Conservation (phyloP, 2,113 vertebrate species). For the Phalacrocorax carbo region DNA sequence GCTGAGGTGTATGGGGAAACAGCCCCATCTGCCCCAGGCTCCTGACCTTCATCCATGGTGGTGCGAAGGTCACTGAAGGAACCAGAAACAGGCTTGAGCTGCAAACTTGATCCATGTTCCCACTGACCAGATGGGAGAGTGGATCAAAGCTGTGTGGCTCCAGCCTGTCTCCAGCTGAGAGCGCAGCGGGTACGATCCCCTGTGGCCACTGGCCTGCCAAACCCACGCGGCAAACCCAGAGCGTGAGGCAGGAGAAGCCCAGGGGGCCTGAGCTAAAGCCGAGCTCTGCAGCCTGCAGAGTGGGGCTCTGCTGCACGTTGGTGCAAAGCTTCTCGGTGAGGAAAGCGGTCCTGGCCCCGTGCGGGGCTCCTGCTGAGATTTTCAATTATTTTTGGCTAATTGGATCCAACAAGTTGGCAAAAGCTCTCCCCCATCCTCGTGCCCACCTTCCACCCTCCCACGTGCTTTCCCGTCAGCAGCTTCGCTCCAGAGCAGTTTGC, state of each 20-base stretch:
- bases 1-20: rapidly evolving
- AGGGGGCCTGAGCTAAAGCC: background rate
- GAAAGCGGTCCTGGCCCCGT: background rate
- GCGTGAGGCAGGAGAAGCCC: background rate
- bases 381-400: background rate
- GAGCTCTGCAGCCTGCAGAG: background rate
- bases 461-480: background rate
- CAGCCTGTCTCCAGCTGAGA: background rate
- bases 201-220: background rate
- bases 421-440: background rate
- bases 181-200: background rate
- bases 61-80: background rate
- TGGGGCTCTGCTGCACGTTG: background rate
- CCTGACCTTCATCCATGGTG: background rate
- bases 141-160: background rate
- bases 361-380: background rate
- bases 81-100: background rate
- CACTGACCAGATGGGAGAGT: background rate
- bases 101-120: background rate
- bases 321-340: background rate
- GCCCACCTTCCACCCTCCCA: background rate
- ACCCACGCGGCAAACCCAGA: background rate
- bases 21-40: background rate
- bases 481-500: background rate
- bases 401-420: background rate